Percentiles rank a stretch among this genome's conserved stretches.
These are phyloP conservation scores for Drosophila carrolli DNA, from an alignment of 1,140 invertebrate genomes.

Conservation along the genomic window DNA sequence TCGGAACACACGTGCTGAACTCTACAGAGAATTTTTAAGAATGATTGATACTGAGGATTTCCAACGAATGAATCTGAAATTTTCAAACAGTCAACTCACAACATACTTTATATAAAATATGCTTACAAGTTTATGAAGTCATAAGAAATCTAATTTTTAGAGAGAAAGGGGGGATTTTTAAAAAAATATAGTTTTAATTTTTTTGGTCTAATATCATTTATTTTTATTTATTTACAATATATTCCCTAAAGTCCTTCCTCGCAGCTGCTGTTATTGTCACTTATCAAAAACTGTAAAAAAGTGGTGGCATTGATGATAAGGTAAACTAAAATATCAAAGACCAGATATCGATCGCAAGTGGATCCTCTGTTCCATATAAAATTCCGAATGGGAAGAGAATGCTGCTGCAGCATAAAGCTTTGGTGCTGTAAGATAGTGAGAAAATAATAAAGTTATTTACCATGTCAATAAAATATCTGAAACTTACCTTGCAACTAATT, in stretches of 20 bases:
- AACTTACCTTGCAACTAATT: constrained; percentile 25
- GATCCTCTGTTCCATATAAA: constrained; percentile 26
- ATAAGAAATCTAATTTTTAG: too few relatives aligned
- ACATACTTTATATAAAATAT: too few relatives aligned
- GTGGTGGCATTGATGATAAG: constrained; percentile 35
- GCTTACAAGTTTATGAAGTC: too few relatives aligned
- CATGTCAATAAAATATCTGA: background rate
- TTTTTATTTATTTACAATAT: too few relatives aligned
- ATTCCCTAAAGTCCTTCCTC: constrained; percentile 2
- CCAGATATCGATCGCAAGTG: constrained; percentile 20
- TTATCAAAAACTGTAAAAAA: constrained; percentile 25
- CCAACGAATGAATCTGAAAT: too few relatives aligned
- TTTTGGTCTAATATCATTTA: too few relatives aligned
- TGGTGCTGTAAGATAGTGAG: background rate
- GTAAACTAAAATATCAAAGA: constrained; percentile 16
- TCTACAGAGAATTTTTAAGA: too few relatives aligned
- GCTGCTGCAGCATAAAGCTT: constrained; percentile 13
- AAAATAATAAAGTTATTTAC: background rate
- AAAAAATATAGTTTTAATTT: background rate
- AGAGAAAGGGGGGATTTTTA: too few relatives aligned
- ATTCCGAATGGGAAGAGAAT: constrained; percentile 14
- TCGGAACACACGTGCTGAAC: too few relatives aligned
- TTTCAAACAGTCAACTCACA: too few relatives aligned
- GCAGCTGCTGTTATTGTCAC: constrained; percentile 7
- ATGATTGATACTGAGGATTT: too few relatives aligned